Evolutionary conservation across 2,888 invertebrate species (phyloP), one percentile per base, ranked within the genome.

Genomic region (Microctonus hyperodae): DNA sequence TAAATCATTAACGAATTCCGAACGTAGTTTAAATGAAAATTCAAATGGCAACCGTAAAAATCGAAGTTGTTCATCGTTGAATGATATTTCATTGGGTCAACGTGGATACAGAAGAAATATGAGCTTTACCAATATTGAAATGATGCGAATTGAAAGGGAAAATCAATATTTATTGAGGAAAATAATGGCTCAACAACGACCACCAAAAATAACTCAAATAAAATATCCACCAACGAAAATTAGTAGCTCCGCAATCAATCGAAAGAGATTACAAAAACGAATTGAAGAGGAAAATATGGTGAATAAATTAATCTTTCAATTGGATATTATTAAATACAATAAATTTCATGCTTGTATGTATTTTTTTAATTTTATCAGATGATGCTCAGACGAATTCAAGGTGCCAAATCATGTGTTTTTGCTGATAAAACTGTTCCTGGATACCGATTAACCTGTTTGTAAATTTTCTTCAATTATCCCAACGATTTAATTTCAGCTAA

Each of bases 271-370:
- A 23, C 87, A 87, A 69, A 80, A 79, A 64, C 82, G 84, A 72
- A 87, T 88, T 70, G 86, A 87, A 69, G 79, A 80, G 68, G 87
- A 87, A 69, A 88, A 88, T 76, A 77, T 85, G 84, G 87, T 87
- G 50, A 23, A 35, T 51, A 28, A 28, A 5, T 28, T 44, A 16
- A 48, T 55, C 35, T 6, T 13, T 44, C 35, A 20, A 23, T 58
- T n/a, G 33, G 11, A 50, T 53, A 58, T 25, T 16, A n/a, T n/a
- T 7, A 1, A 16, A 7, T 16, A 22, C 5, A 13, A 20, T 23
- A 44, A 31, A 13, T 56, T 53, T 48, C 31, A 25, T 56, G 28
- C 7, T 28, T 7, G 40, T 59, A 50, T 60, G 25, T 23, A 50
- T 2, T 53, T 28, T n/a, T n/a, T n/a, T n/a, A n/a, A n/a, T n/a